These are phyloP conservation scores for Rhinolophus ferrumequinum DNA, from an alignment of 2,113 vertebrate genomes.

Conservation along the genomic window DNA sequence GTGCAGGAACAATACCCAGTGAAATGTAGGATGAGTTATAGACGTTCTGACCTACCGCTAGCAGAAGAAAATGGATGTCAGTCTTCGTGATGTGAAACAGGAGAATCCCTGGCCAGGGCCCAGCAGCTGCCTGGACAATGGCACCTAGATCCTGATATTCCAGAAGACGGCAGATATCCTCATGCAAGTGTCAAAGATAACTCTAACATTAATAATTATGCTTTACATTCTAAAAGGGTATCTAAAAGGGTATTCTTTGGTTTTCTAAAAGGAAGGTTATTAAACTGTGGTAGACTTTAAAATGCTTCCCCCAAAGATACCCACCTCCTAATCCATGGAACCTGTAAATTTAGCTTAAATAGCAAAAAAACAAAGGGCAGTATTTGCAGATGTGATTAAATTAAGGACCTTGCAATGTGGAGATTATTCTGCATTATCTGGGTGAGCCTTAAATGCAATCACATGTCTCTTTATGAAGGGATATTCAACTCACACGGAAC, in stretches of 20 bases:
- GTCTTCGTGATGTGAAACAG: accelerated
- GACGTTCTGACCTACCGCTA: background rate
- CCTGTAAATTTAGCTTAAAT: background rate
- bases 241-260: background rate
- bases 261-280: background rate
- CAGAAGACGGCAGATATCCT: background rate
- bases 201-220: background rate
- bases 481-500: accelerated
- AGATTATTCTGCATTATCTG: background rate
- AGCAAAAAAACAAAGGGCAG: background rate
- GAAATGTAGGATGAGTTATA: background rate
- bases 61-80: accelerated
- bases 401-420: background rate
- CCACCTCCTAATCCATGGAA: background rate
- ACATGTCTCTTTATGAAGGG: accelerated
- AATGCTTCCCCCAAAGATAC: background rate
- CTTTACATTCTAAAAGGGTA: background rate
- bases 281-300: background rate
- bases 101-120: background rate
- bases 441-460: no score
- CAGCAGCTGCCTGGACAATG: accelerated
- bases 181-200: background rate
- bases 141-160: background rate
- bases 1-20: background rate
- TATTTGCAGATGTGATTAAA: background rate